A percentile compares a stretch with the other conserved stretches of the same genome.
Conservation (phyloP, 2,797 vertebrate genomes). For the Girardinus metallicus region DNA sequence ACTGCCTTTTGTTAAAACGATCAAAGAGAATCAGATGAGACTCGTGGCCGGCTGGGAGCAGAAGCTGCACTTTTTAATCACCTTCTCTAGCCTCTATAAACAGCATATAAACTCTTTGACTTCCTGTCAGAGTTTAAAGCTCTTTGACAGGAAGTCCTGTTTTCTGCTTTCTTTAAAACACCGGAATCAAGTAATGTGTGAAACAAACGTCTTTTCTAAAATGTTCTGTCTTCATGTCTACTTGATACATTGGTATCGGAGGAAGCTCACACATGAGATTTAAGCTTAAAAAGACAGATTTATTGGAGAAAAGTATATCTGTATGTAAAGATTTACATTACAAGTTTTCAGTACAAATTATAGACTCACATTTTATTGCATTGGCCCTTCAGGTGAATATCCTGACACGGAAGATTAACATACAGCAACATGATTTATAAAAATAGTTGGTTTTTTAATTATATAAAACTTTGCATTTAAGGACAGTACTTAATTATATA, state of each 20-base stretch:
- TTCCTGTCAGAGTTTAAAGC: too few species aligned
- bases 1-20: not conserved
- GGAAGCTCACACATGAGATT: not conserved
- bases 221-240: not conserved
- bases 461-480: conserved; percentile 50
- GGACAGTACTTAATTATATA: conserved; percentile 30
- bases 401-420: conserved; percentile 36
- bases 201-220: not conserved
- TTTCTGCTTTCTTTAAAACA: conserved; percentile 8
- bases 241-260: not conserved
- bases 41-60: not conserved
- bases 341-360: conserved; percentile 17
- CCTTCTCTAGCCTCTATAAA: conserved; percentile 5
- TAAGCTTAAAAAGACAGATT: not conserved
- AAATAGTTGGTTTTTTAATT: conserved; percentile 46
- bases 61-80: conserved; percentile 12
- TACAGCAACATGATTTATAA: conserved; percentile 68
- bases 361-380: conserved; percentile 68
- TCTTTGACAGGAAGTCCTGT: not conserved
- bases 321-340: conserved; percentile 45
- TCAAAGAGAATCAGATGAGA: conserved; percentile 22
- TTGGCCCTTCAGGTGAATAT: conserved; percentile 57
- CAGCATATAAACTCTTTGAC: too few species aligned
- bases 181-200: not conserved
- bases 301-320: conserved; percentile 37